Evolutionary conservation across 2,797 vertebrate genomes (phyloP).

Genomic region (Coendou prehensilis): DNA sequence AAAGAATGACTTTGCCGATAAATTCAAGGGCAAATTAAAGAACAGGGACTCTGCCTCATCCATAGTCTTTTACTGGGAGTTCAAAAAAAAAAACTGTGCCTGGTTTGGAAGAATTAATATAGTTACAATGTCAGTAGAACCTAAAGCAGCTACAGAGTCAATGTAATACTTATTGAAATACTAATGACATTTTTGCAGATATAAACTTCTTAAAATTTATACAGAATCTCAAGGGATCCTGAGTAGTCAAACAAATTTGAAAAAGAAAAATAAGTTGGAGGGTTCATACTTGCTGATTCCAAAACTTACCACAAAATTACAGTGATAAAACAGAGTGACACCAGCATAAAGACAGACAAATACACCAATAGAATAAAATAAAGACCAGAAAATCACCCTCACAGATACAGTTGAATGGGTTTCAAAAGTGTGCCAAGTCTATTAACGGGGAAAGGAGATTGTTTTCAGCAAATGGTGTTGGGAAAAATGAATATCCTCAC

Average conservation of each 20-base stretch:
- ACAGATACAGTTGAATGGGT: background rate
- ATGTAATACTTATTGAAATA: background rate
- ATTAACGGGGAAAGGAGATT: background rate
- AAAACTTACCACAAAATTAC: background rate
- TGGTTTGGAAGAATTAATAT: background rate
- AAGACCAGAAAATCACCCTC: background rate
- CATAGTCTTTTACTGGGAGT: background rate
- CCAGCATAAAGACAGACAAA: background rate
- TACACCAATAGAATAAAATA: background rate
- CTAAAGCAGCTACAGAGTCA: background rate
- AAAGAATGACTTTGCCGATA: background rate
- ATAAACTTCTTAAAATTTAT: background rate
- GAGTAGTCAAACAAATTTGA: background rate
- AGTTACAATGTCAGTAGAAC: background rate
- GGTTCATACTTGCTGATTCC: background rate
- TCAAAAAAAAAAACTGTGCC: background rate
- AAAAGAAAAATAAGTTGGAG: background rate
- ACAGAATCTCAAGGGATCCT: background rate
- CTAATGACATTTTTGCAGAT: background rate
- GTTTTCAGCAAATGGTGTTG: background rate
- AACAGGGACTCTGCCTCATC: background rate
- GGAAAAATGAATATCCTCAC: background rate
- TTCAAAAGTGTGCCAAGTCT: background rate
- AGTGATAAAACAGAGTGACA: background rate
- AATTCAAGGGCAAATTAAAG: conserved; percentile 41